Base-by-base conservation (phyloP, 2,113 vertebrate genomes). In the Felis chaus region DNA sequence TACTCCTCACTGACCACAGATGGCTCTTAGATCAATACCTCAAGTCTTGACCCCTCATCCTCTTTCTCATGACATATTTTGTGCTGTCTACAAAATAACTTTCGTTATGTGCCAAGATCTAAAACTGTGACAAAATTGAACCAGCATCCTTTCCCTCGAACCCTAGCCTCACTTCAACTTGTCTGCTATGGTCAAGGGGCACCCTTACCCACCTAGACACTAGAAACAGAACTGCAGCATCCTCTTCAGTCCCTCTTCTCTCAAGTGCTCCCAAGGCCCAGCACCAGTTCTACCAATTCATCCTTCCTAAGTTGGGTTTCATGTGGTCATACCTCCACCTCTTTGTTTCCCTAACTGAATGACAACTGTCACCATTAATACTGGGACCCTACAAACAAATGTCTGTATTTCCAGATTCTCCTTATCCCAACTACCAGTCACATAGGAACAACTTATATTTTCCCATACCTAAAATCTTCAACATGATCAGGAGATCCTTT, bases 11-110 rank as follows among this genome's bases (percentile, higher is more conserved):
- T 95, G 82, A 93, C n/a, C 94, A 89, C 87, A 96, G 73, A 83
- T 66, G 27, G 73, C 41, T 93, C 89, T 95, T 33, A 39, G 73
- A 93, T 97, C 93, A 96, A 65, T 94, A 95, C 85, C 39, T 93
- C n/a, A 73, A n/a, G 53, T 95, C 53, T 69, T 86, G 36, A 84
- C 27, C 82, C 23, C 33, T 90, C 25, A 61, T 92, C 36, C 2
- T 97, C 80, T 92, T 93, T 86, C 69, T 89, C 74, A 76, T 71
- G 86, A 92, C 39, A 66, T 91, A 74, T 39, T 96, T 89, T 83
- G 21, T 85, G 14, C 71, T 91, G 66, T 95, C 80, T 92, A 81
- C 87, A 90, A 94, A 96, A 96, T 82, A 92, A 81, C 18, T 85
- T 55, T 94, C 11, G 3, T 89, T 80, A 86, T 31, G 31, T 89